These are phyloP conservation scores for Morone saxatilis DNA, from an alignment of 2,113 vertebrate species.

Conservation along the genomic window DNA sequence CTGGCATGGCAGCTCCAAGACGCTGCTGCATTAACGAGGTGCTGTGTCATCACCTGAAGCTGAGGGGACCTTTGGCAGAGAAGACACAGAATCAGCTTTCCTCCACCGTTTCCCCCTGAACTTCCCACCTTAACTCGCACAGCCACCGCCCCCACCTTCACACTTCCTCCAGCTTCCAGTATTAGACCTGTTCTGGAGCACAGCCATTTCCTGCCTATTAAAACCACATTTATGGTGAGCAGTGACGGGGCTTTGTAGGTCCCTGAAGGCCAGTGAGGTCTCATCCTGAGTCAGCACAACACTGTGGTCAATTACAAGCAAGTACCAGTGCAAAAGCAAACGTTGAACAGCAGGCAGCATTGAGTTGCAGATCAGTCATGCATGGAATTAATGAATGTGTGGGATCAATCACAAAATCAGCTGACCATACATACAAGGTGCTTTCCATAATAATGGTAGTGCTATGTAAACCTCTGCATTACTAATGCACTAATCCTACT, in stretches of 20 bases:
- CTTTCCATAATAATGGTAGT: neutral
- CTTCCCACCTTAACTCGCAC: slow-evolving; percentile 45
- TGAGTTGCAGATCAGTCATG: slow-evolving; percentile 34
- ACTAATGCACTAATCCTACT: neutral
- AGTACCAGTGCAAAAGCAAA: slow-evolving; percentile 29
- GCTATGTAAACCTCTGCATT: neutral
- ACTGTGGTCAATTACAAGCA: slow-evolving; percentile 47
- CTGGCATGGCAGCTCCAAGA: slow-evolving; percentile 53
- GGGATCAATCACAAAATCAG: slow-evolving; percentile 31
- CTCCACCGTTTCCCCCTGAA: slow-evolving; percentile 45
- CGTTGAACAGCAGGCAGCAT: slow-evolving; percentile 8
- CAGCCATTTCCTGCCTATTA: slow-evolving; percentile 61
- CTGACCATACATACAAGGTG: neutral
- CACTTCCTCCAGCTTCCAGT: slow-evolving; percentile 6
- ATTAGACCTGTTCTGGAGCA: slow-evolving; percentile 25
- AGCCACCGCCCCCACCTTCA: neutral
- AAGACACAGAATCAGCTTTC: slow-evolving; percentile 76
- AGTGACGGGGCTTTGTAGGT: slow-evolving; percentile 14
- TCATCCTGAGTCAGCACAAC: slow-evolving; percentile 68
- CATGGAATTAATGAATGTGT: slow-evolving; percentile 57
- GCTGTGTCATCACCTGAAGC: slow-evolving; percentile 79
- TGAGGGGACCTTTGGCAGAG: slow-evolving; percentile 57
- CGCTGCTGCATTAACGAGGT: slow-evolving; percentile 64
- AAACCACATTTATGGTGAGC: slow-evolving; percentile 51
- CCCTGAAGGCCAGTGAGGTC: slow-evolving; percentile 46